Base-by-base conservation (phyloP, 1,140 invertebrate genomes). In the Archivesica marissinica region DNA sequence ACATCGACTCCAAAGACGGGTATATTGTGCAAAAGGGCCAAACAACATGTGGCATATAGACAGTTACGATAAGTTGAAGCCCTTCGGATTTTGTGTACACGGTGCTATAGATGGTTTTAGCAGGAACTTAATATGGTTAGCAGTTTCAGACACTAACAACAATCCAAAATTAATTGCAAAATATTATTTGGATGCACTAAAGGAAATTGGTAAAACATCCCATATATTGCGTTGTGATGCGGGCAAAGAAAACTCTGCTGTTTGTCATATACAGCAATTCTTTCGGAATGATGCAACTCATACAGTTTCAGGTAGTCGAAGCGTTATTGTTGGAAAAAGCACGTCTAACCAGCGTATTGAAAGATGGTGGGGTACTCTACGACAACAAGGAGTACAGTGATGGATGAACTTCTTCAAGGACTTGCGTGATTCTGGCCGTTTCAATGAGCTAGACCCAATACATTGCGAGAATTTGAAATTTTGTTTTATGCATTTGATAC, bases 61-160 rank as follows among this genome's bases (percentile, higher is more conserved):
- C 38, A 35, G 74, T 7, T 79, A 64, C 25, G 75, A 78, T 66
- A 79, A 79, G 35, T 23, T 66, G 38, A 66, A 79, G 35, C 76
- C 59, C 11, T 66, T 61, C 39, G 59, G 59, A 20, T 79, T 79
- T 39, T 79, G 76, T 79, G 50, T 79, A 44, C 35, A 64, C 28
- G 76, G 59, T 66, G 76, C 59, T 11, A 66, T 64, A 39, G 76
- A 50, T 59, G 56, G 76, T 47, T 79, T 39, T 50, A 79, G 76
- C n/a, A 66, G 76, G 35, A 64, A 30, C 33, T 13, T 64, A 28
- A 59, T 79, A 23, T 79, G 76, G 76, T 47, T 64, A 44, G 76
- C 64, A 28, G 56, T 79, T 33, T 64, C 59, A 35, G 52, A 76
- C 25, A 52, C 25, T 6, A 76, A 76, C 50, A 76, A 76, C 52